Evolutionary conservation across 2,113 vertebrate species (phyloP).

Genomic region (Misgurnus mizolepis): DNA sequence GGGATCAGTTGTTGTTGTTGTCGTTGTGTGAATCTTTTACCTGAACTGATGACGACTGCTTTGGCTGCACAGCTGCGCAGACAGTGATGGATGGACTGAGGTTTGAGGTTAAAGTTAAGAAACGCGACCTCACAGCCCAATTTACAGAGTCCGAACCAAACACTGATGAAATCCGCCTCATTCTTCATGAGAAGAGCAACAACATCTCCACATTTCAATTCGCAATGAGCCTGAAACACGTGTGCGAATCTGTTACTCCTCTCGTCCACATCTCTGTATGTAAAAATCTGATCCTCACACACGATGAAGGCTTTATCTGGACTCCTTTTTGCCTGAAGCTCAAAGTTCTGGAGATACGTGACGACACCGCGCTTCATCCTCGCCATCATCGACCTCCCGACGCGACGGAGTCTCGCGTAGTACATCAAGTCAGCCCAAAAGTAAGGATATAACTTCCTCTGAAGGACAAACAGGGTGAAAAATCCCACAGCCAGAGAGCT

Average conservation of each 20-base stretch:
- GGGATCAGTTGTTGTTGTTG: too few species aligned
- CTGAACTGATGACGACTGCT: slow-evolving; percentile 82
- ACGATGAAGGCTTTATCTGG: slow-evolving; percentile 84
- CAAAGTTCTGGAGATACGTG: slow-evolving; percentile 82
- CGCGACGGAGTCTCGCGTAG: slow-evolving; percentile 70
- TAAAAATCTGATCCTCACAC: slow-evolving; percentile 74
- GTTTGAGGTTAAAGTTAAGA: slow-evolving; percentile 83
- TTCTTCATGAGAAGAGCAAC: slow-evolving; percentile 89
- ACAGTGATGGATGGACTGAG: slow-evolving; percentile 80
- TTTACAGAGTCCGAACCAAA: slow-evolving; percentile 87
- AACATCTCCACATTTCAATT: slow-evolving; percentile 72
- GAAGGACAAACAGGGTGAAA: slow-evolving; percentile 69
- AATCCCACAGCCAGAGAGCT: slow-evolving; percentile 64
- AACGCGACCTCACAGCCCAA: slow-evolving; percentile 87
- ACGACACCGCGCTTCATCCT: slow-evolving; percentile 67
- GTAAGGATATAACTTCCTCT: slow-evolving; percentile 74
- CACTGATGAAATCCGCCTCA: slow-evolving; percentile 86
- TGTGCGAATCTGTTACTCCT: slow-evolving; percentile 79
- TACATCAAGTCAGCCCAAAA: slow-evolving; percentile 83
- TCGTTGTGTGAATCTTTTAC: slow-evolving; percentile 64
- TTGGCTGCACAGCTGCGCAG: slow-evolving; percentile 79
- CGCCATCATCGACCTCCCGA: slow-evolving; percentile 60
- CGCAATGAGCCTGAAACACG: slow-evolving; percentile 66
- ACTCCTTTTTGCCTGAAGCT: slow-evolving; percentile 69
- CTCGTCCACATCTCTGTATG: slow-evolving; percentile 78